Base-by-base conservation (phyloP, 2,797 vertebrate genomes). In the Masticophis lateralis region DNA sequence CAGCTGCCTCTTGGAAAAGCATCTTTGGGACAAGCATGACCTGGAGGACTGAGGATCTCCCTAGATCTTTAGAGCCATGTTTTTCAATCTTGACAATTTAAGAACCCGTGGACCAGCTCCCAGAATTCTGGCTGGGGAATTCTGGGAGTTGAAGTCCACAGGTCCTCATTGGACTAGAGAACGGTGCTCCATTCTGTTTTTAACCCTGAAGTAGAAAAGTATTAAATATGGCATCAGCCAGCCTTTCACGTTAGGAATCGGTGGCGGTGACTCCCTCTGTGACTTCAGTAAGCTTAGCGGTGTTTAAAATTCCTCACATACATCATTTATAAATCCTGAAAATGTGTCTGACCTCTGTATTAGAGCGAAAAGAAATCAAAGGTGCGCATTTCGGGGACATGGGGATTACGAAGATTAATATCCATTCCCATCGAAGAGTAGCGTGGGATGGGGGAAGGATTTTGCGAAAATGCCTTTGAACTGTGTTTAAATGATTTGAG, bases 321-420 rank as follows among this genome's bases (percentile, higher is more conserved):
- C 93, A 86, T 96, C 94, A 94, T 59, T 32, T 93, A 25, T 94
- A 95, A 97, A 96, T 96, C 94, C 93, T 93, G 93, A 94, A 94
- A 95, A 92, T 95, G 87, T 94, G 93, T 93, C 95, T 97, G 90
- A 93, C 92, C 91, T 95, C 96, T 96, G 95, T 92, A 83, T 47
- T 83, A 25, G 37, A 86, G 32, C n/a, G 18, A n/a, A 55, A 59
- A 86, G 96, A 96, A 97, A 96, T 95, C 90, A 96, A 94, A 97
- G 95, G 74, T 96, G 92, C 96, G 66, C 89, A 87, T 94, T 97
- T 95, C 96, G 95, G 92, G 94, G 92, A 95, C 69, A 95, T 91
- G 87, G 28, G 94, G 96, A 97, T 97, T 97, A 97, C 92, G 92
- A 94, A 97, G 95, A 96, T 97, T 97, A 97, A 94, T 90, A 95